phyloP scores from a whole-genome alignment of 2,797 vertebrate species.

The Coregonus suidteri region DNA sequence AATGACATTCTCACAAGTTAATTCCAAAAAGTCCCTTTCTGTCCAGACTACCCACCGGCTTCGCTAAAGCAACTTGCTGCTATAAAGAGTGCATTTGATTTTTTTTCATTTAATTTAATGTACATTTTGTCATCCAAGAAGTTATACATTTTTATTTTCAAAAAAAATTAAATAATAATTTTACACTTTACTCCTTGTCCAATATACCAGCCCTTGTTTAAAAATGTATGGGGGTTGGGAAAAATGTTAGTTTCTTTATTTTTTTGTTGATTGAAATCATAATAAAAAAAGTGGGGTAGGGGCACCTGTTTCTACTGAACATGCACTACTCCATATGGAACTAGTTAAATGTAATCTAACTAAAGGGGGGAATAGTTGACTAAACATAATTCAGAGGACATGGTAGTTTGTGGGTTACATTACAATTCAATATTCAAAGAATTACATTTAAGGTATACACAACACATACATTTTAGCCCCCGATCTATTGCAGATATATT shows the following conservation, averaged over 20 bases:
- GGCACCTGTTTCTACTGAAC: slow-evolving; percentile 26
- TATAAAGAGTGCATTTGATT: slow-evolving; percentile 66
- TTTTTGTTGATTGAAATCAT: slow-evolving; percentile 1
- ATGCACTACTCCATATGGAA: slow-evolving; percentile 43
- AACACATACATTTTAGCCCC: slow-evolving; percentile 49
- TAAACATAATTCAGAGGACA: slow-evolving; percentile 41
- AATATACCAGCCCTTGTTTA: slow-evolving; percentile 32
- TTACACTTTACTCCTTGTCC: background rate
- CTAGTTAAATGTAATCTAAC: slow-evolving; percentile 33
- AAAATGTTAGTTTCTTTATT: slow-evolving; percentile 1
- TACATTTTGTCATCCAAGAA: no score
- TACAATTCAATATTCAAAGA: slow-evolving; percentile 46
- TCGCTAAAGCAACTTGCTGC: slow-evolving; percentile 64
- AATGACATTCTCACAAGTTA: slow-evolving; percentile 65
- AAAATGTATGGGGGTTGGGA: slow-evolving; percentile 30
- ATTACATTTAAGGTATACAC: slow-evolving; percentile 55
- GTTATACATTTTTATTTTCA: no score
- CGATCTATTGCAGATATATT: slow-evolving; percentile 46
- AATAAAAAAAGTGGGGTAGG: slow-evolving; percentile 7
- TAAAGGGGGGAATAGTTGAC: slow-evolving; percentile 13
- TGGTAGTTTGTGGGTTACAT: slow-evolving; percentile 37
- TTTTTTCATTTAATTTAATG: background rate
- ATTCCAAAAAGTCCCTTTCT: slow-evolving; percentile 49
- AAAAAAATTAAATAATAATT: no score
- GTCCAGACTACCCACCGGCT: slow-evolving; percentile 51